phyloP scores from a whole-genome alignment of 2,113 vertebrate species.

The Baryphthengus martii region DNA sequence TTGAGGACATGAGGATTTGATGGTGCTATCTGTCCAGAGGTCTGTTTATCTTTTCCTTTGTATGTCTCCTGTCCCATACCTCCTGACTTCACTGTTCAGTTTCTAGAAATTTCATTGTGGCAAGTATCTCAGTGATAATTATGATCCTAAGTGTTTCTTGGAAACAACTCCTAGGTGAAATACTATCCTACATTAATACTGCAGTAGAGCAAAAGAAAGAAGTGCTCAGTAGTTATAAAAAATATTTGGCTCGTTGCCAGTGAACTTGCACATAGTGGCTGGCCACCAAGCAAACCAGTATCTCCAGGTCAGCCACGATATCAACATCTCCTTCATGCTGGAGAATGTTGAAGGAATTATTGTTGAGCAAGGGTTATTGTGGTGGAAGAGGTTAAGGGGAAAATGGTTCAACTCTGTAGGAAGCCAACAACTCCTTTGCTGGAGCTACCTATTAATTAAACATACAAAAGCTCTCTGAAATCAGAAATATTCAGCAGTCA shows the following conservation, averaged over 20 bases:
- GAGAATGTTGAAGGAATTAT: neutral
- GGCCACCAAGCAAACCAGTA: neutral
- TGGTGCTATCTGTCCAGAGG: neutral
- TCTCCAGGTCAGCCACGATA: neutral
- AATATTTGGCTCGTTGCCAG: neutral
- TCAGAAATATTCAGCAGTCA: neutral
- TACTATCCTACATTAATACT: neutral
- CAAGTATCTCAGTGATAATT: neutral
- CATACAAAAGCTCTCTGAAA: neutral
- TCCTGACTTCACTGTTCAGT: neutral
- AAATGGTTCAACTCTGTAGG: neutral
- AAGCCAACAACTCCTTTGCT: neutral
- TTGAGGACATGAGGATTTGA: neutral
- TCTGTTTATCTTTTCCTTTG: neutral
- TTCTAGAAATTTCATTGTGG: neutral
- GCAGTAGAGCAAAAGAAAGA: neutral
- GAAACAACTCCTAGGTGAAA: neutral
- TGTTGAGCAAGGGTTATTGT: neutral
- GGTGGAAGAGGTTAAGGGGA: neutral
- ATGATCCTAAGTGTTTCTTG: neutral
- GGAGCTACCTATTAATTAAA: neutral
- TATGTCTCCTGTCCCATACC: neutral
- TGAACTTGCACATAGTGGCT: neutral
- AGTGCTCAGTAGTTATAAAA: neutral
- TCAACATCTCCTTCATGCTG: neutral